These are phyloP conservation scores for Martes martes DNA, from an alignment of 2,113 vertebrate genomes.

Conservation along the genomic window DNA sequence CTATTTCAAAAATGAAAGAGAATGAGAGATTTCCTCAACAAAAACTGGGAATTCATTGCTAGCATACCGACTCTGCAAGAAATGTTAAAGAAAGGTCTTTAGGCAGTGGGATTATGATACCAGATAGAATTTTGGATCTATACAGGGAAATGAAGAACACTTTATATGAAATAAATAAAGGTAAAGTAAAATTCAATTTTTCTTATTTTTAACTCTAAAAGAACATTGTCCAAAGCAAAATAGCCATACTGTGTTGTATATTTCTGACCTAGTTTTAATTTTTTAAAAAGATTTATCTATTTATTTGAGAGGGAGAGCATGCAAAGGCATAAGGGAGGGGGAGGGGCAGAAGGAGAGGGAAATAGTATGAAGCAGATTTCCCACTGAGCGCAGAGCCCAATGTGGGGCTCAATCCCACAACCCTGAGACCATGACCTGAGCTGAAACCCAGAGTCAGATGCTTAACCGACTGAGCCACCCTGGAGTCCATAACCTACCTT, in stretches of 20 bases:
- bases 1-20: not conserved
- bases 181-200: not conserved
- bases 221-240: not conserved
- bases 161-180: not conserved
- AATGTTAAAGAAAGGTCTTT: not conserved
- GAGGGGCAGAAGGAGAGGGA: not conserved
- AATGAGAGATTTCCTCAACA: not conserved
- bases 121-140: not conserved
- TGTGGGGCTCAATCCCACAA: not conserved
- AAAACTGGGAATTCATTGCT: not conserved
- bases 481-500: not conserved
- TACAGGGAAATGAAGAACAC: not conserved
- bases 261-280: not conserved
- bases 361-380: not conserved
- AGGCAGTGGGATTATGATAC: not conserved
- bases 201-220: not conserved
- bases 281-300: not conserved
- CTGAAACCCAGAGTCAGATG: not conserved
- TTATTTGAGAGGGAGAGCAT: not conserved
- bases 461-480: not conserved
- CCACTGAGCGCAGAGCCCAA: not conserved
- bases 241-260: not conserved
- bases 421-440: not conserved
- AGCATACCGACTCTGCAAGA: not conserved
- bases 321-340: not conserved